These are phyloP conservation scores for Drosophila nikananu DNA, from an alignment of 1,140 invertebrate genomes.

Conservation along the genomic window DNA sequence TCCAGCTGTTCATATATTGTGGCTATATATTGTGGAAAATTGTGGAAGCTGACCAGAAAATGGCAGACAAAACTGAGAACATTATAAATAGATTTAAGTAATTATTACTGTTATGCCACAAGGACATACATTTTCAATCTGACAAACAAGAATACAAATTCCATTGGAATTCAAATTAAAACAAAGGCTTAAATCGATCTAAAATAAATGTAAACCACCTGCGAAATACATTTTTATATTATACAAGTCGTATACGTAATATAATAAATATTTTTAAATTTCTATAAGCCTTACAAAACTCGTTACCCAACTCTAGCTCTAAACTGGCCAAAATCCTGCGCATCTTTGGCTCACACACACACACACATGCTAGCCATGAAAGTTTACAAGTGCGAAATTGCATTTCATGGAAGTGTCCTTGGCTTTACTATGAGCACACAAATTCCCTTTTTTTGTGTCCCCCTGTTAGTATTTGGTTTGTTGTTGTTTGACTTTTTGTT, in stretches of 20 bases:
- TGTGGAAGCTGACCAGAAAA: background rate
- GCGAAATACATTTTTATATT: too few species aligned
- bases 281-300: accelerated
- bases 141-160: background rate
- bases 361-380: conserved; percentile 69
- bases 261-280: background rate
- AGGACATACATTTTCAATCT: too few species aligned
- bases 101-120: too few species aligned
- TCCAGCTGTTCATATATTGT: conserved; percentile 17
- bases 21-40: background rate
- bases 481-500: conserved; percentile 52
- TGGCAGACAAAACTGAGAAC: background rate
- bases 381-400: conserved; percentile 84
- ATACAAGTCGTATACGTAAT: too few species aligned
- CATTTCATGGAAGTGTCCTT: conserved; percentile 83
- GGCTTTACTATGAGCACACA: conserved; percentile 69
- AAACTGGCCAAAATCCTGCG: conserved; percentile 34
- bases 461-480: conserved; percentile 8
- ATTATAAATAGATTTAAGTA: too few species aligned
- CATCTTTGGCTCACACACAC: conserved; percentile 12
- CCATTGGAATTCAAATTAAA: background rate
- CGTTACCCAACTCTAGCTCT: background rate
- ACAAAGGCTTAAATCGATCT: background rate
- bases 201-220: background rate
- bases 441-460: conserved; percentile 15